Conservation (phyloP, 2,888 invertebrate species). For the Mythimna pallens region DNA sequence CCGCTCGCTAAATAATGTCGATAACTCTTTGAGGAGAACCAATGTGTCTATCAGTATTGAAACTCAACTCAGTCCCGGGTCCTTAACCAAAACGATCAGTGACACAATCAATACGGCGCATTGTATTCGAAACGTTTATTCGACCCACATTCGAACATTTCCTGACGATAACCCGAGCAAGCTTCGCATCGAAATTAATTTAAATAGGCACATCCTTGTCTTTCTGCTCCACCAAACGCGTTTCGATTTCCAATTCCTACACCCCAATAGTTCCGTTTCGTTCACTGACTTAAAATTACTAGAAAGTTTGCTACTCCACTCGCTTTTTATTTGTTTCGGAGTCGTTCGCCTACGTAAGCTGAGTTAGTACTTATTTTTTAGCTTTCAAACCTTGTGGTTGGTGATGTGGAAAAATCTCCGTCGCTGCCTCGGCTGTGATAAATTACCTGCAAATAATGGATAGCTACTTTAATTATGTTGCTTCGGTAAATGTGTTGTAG, state of each 20-base stretch:
- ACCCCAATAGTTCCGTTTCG: slow-evolving; percentile 81
- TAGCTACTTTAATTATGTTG: slow-evolving; percentile 57
- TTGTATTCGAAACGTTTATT: slow-evolving; percentile 54
- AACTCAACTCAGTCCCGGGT: background rate
- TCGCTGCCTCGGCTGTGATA: slow-evolving; percentile 53
- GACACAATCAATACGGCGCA: slow-evolving; percentile 50
- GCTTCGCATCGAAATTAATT: slow-evolving; percentile 82
- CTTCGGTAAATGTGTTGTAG: slow-evolving; percentile 30
- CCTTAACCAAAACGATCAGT: slow-evolving; percentile 35
- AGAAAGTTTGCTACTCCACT: slow-evolving; percentile 76
- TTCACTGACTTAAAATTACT: slow-evolving; percentile 85
- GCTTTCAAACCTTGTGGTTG: slow-evolving; percentile 63
- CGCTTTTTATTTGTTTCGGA: slow-evolving; percentile 76
- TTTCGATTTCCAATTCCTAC: slow-evolving; percentile 86
- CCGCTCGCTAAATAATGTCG: background rate
- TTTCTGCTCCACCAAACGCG: slow-evolving; percentile 82
- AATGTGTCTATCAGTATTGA: slow-evolving; percentile 28
- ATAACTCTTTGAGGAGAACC: background rate
- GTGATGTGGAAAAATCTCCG: slow-evolving; percentile 62
- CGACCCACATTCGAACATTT: slow-evolving; percentile 68
- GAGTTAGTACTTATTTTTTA: slow-evolving; percentile 68
- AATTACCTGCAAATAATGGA: slow-evolving; percentile 75
- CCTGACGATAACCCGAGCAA: slow-evolving; percentile 66
- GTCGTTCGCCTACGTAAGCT: slow-evolving; percentile 70
- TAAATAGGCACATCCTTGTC: slow-evolving; percentile 85